phyloP scores from a whole-genome alignment of 2,888 invertebrate genomes.

The Teleogryllus oceanicus region DNA sequence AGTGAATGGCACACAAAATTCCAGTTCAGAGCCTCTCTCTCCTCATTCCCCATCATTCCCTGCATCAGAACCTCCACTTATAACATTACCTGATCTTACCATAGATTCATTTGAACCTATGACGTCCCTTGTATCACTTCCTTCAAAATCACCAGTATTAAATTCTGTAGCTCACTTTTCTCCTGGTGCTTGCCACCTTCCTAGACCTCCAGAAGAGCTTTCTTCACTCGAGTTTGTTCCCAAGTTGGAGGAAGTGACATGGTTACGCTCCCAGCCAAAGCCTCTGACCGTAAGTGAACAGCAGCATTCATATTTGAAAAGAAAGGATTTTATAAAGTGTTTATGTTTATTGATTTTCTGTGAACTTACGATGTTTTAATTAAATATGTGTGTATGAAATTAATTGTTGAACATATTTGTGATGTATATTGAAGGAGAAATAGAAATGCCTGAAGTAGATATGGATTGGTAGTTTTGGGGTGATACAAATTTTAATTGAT shows the following conservation, averaged over 20 bases:
- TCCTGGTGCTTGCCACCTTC: neutral
- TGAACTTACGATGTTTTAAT: neutral
- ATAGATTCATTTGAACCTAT: too few relatives aligned
- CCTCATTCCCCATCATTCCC: neutral
- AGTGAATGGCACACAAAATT: neutral
- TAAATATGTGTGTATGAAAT: neutral
- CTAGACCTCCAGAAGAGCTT: neutral
- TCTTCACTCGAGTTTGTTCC: neutral
- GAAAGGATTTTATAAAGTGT: neutral
- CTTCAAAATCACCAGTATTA: neutral
- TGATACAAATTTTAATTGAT: neutral
- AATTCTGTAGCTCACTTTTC: neutral
- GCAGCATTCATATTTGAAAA: neutral
- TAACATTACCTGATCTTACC: too few relatives aligned
- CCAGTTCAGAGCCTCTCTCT: neutral
- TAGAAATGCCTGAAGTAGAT: neutral
- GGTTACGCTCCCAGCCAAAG: neutral
- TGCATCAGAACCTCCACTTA: neutral
- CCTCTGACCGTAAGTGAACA: neutral
- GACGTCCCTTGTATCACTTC: too few relatives aligned
- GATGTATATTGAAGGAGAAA: neutral
- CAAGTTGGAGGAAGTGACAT: neutral
- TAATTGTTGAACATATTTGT: neutral
- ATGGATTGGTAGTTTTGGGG: neutral
- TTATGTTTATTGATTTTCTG: neutral